Conservation (phyloP, 1,140 invertebrate genomes). For the Apocrypta bakeri region DNA sequence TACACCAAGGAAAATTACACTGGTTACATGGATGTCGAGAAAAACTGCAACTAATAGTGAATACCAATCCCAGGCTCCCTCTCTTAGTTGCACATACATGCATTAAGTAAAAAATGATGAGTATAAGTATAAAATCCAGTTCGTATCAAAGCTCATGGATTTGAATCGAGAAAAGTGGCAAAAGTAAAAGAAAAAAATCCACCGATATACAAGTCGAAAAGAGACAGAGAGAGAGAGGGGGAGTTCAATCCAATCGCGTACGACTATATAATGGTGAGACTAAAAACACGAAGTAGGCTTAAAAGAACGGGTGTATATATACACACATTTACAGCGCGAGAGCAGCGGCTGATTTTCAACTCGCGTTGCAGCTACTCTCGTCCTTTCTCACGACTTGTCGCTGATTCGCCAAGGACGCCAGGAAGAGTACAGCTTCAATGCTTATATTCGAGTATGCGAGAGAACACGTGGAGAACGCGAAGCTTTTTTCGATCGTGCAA, state of each 20-base stretch:
- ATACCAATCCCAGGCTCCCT: background rate
- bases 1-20: background rate
- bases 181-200: no score
- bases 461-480: background rate
- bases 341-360: background rate
- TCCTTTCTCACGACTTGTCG: slow-evolving; percentile 27
- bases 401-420: slow-evolving; percentile 24
- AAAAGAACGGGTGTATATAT: background rate
- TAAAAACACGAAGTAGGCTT: background rate
- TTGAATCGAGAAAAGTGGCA: no score
- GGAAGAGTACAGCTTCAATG: slow-evolving; percentile 11
- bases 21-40: no score
- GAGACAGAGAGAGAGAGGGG: no score
- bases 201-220: no score
- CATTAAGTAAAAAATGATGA: background rate
- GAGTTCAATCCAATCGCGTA: background rate
- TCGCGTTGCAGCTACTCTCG: background rate
- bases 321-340: no score
- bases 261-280: background rate
- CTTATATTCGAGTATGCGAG: background rate
- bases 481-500: no score
- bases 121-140: no score
- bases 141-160: no score
- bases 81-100: background rate
- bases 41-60: background rate